These are phyloP conservation scores for Proteles cristata DNA, from an alignment of 2,113 vertebrate genomes.

Conservation along the genomic window DNA sequence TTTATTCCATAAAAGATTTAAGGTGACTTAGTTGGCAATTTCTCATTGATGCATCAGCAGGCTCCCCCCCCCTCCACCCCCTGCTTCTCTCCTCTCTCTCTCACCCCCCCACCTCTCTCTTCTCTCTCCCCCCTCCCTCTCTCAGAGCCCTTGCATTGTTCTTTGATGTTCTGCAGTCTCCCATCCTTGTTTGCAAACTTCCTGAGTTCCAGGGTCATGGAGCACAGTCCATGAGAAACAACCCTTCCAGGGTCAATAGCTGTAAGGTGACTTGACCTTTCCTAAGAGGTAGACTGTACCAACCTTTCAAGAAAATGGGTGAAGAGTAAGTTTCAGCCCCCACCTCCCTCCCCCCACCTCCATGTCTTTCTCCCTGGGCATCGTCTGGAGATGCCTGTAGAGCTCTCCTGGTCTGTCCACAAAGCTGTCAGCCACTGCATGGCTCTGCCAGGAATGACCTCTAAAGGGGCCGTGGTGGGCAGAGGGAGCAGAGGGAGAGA, in stretches of 20 bases:
- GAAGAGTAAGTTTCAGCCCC: not conserved
- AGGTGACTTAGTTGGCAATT: not conserved
- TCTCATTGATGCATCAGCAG: fast-evolving
- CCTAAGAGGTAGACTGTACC: too few relatives aligned
- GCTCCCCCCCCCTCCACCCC: too few relatives aligned
- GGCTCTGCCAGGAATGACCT: too few relatives aligned
- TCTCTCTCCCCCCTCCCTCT: too few relatives aligned
- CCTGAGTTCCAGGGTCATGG: not conserved
- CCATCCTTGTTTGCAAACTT: not conserved
- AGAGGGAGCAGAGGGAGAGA: not conserved
- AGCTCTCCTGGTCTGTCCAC: not conserved
- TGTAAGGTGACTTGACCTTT: not conserved
- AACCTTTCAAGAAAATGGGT: not conserved
- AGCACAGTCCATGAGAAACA: not conserved
- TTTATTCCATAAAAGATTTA: not conserved
- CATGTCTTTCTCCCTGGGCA: not conserved
- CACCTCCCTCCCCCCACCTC: too few relatives aligned
- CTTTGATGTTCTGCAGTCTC: not conserved
- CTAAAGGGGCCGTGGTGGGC: fast-evolving
- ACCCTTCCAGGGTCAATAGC: not conserved
- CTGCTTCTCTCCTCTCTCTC: not conserved
- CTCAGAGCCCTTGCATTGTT: not conserved
- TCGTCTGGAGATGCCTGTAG: too few relatives aligned
- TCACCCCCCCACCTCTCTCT: too few relatives aligned
- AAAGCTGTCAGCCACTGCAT: not conserved